phyloP scores from a whole-genome alignment of 2,113 vertebrate genomes.

The Hemiscyllium ocellatum region DNA sequence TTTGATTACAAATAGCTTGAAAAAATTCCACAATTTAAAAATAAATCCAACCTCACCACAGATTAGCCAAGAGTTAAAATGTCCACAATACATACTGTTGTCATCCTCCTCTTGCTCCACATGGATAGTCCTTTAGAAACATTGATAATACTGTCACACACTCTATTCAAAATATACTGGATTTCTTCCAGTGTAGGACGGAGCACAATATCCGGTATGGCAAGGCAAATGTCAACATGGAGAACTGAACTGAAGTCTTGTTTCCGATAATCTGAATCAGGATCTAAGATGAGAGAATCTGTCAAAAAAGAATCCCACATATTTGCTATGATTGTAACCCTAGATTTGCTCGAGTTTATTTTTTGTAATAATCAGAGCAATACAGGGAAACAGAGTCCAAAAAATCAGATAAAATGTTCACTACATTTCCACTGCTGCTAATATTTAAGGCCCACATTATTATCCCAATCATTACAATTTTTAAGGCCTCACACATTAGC shows the following conservation, averaged over 20 bases:
- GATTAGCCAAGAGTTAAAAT: neutral
- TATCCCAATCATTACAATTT: neutral
- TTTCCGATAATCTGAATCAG: neutral
- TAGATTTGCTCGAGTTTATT: neutral
- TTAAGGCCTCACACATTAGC: neutral
- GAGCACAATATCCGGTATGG: slow-evolving; percentile 22
- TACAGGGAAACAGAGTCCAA: neutral
- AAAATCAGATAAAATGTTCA: slow-evolving; percentile 25
- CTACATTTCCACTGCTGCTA: neutral
- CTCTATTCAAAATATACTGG: slow-evolving; percentile 7
- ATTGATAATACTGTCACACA: slow-evolving; percentile 18
- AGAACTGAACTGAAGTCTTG: neutral
- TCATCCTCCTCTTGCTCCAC: slow-evolving; percentile 23
- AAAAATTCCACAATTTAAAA: neutral
- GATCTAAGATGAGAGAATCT: neutral
- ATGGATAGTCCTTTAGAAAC: slow-evolving; percentile 5
- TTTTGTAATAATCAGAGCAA: neutral
- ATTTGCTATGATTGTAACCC: neutral
- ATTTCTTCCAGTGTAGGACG: neutral
- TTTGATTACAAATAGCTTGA: neutral
- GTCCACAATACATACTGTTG: slow-evolving; percentile 1
- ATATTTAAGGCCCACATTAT: neutral
- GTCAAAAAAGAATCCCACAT: neutral
- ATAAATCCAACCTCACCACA: neutral
- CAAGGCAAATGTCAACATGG: slow-evolving; percentile 5